These are phyloP conservation scores for Scelioninae gen. 1 DNA, from an alignment of 2,888 invertebrate species.

Conservation along the genomic window DNA sequence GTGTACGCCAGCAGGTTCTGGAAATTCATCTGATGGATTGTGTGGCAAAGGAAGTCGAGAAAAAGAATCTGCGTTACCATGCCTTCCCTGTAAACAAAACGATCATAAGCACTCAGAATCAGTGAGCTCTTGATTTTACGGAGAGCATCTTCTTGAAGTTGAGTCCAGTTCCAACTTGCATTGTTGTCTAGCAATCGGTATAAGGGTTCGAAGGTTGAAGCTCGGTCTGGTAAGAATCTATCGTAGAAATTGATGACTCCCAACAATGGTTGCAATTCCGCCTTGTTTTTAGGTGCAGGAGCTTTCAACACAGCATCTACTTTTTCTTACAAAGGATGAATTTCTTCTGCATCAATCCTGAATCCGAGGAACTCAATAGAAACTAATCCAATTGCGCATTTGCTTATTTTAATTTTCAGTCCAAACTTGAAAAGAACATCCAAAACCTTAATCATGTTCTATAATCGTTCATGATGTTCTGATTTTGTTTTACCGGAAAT, in stretches of 20 bases:
- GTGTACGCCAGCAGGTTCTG: too few species aligned
- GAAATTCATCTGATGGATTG: not conserved
- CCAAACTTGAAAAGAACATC: too few species aligned
- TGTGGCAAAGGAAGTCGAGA: conserved; percentile 77
- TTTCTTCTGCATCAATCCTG: not conserved
- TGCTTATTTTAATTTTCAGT: not conserved
- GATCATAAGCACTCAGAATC: conserved; percentile 35
- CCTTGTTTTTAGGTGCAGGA: not conserved
- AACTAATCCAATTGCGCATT: too few species aligned
- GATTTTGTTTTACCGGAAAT: too few species aligned
- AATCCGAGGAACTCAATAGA: too few species aligned
- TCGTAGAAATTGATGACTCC: conserved; percentile 15
- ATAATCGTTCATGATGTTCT: too few species aligned
- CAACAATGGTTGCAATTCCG: not conserved
- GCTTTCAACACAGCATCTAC: not conserved
- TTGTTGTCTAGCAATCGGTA: conserved; percentile 5
- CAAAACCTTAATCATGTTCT: too few species aligned
- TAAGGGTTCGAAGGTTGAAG: conserved; percentile 1
- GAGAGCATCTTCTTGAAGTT: not conserved
- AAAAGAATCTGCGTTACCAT: conserved; percentile 28
- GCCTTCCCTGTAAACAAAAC: conserved; percentile 34
- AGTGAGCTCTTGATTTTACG: not conserved
- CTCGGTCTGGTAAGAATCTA: not conserved
- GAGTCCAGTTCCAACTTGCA: not conserved
- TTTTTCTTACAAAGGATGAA: conserved; percentile 3